Conservation (phyloP, 2,888 invertebrate species). For the Glaucopsyche alexis region DNA sequence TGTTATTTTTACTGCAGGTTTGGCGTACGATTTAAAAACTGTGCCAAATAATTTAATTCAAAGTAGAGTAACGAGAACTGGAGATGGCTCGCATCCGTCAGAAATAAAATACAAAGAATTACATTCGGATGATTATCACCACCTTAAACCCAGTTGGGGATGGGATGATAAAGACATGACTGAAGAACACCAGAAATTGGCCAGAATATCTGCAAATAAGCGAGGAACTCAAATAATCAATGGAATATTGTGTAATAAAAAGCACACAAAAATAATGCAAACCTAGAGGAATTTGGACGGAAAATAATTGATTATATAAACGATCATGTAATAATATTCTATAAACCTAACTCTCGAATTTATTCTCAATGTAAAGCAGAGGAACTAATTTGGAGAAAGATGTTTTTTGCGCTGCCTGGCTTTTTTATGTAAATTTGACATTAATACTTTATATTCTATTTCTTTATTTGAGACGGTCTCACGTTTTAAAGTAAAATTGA, state of each 20-base stretch:
- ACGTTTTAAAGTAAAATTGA: too few relatives aligned
- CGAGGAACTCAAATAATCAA: neutral
- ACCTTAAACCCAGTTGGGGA: slow-evolving; percentile 85
- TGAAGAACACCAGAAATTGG: slow-evolving; percentile 82
- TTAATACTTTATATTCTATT: too few relatives aligned
- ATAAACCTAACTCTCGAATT: too few relatives aligned
- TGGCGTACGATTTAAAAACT: slow-evolving; percentile 92
- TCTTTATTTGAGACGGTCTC: too few relatives aligned
- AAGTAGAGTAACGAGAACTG: slow-evolving; percentile 85
- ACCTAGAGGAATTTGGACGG: neutral
- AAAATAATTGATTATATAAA: too few relatives aligned
- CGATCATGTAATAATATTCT: too few relatives aligned
- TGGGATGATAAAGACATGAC: slow-evolving; percentile 90
- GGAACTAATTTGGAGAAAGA: too few relatives aligned
- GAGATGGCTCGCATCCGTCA: slow-evolving; percentile 82
- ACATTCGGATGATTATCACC: slow-evolving; percentile 54
- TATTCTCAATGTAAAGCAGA: too few relatives aligned
- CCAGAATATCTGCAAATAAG: slow-evolving; percentile 54
- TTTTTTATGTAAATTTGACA: too few relatives aligned
- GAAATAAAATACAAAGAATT: slow-evolving; percentile 37
- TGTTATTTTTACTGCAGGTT: slow-evolving; percentile 81
- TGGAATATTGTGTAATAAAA: neutral
- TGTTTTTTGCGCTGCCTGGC: too few relatives aligned
- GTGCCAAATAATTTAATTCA: slow-evolving; percentile 85
- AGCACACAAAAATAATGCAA: slow-evolving; percentile 1